Evolutionary conservation across 53 echinoderm and acorn worm genomes (phyloP).

Genomic region (Holothuria scabra): DNA sequence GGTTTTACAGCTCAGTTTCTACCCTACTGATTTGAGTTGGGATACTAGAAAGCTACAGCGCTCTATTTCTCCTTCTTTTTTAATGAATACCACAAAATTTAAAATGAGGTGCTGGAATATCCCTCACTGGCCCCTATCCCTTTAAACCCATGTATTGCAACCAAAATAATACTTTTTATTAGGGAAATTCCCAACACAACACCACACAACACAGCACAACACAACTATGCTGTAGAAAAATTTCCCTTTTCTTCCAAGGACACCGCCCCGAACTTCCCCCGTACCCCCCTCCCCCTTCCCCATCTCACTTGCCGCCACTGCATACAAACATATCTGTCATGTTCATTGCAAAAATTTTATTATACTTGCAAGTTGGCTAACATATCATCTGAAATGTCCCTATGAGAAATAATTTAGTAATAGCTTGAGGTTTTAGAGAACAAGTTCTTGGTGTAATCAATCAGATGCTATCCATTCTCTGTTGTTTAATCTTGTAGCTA

Average conservation of each 20-base stretch:
- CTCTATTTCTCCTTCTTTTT: no score
- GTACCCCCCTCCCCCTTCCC: not conserved
- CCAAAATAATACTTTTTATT: no score
- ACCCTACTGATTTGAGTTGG: no score
- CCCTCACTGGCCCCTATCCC: not conserved
- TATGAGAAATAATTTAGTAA: not conserved
- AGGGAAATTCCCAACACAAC: no score
- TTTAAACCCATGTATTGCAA: not conserved
- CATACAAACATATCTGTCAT: not conserved
- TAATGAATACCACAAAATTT: no score
- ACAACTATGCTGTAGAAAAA: no score
- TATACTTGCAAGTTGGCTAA: not conserved
- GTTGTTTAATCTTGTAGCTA: constrained; percentile 13
- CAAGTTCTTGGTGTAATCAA: not conserved
- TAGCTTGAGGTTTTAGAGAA: not conserved
- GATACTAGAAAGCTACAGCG: no score
- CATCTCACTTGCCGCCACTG: not conserved
- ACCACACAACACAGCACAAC: no score
- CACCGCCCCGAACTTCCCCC: no score
- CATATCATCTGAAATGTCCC: not conserved
- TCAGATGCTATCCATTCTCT: constrained; percentile 2
- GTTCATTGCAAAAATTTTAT: not conserved
- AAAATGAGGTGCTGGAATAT: no score
- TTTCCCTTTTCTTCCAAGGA: no score
- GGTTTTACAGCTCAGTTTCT: not conserved